These are phyloP conservation scores for Schrankia costaestrigalis DNA, from an alignment of 2,888 invertebrate genomes.

Conservation along the genomic window DNA sequence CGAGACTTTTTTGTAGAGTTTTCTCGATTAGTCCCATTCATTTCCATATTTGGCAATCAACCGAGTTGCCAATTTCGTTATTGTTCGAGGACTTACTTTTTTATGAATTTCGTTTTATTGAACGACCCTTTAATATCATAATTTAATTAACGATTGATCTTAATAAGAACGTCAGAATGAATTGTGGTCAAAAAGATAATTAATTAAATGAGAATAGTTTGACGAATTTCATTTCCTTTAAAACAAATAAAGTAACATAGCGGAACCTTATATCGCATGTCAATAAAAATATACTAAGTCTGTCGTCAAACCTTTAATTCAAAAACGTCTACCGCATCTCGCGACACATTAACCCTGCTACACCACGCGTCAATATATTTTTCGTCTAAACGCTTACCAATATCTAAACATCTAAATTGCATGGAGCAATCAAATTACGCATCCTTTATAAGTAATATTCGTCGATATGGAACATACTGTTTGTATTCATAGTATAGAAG, in stretches of 20 bases:
- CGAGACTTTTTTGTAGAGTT: constrained; percentile 18
- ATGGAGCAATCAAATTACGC: constrained; percentile 23
- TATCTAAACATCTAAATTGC: constrained; percentile 23
- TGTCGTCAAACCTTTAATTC: constrained; percentile 43
- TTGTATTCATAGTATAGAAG: constrained; percentile 25
- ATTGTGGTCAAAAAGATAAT: no score
- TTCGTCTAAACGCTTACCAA: constrained; percentile 9
- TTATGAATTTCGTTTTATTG: constrained; percentile 9
- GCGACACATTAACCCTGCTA: constrained; percentile 6
- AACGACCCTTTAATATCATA: not conserved
- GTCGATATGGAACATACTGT: constrained; percentile 27
- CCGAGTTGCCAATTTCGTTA: constrained; percentile 13
- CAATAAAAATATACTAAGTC: no score
- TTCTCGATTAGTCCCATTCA: constrained; percentile 19
- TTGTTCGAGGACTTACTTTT: constrained; percentile 6
- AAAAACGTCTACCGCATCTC: constrained; percentile 31
- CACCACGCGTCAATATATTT: constrained; percentile 24
- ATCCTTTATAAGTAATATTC: constrained; percentile 24
- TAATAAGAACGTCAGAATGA: constrained; percentile 13
- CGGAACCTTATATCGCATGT: no score
- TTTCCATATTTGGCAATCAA: constrained; percentile 27
- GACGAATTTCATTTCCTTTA: no score
- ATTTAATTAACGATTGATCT: constrained; percentile 4
- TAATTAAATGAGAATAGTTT: no score
- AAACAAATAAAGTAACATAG: no score